Percentiles rank a stretch among this genome's conserved stretches.
Evolutionary conservation across 2,888 invertebrate species (phyloP).

Genomic region (Orthosia gracilis): DNA sequence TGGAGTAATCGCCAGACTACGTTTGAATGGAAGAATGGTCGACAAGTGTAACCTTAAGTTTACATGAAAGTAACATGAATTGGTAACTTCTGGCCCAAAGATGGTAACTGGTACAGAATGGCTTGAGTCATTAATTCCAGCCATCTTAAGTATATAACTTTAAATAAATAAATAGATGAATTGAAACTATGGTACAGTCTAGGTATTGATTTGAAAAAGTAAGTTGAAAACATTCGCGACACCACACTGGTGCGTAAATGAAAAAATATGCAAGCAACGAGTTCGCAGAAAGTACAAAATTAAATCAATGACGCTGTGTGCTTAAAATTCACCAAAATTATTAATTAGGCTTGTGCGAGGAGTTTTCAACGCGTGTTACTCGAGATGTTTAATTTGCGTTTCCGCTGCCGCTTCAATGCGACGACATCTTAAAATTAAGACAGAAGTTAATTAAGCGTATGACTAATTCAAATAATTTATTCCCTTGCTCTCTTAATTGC

Average conservation of each 20-base stretch:
- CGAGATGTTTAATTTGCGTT: conserved; percentile 64
- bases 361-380: conserved; percentile 49
- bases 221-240: neutral
- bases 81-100: neutral
- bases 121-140: too few species aligned
- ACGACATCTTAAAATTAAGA: conserved; percentile 61
- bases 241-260: neutral
- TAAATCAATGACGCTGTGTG: conserved; percentile 41
- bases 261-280: neutral
- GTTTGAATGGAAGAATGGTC: too few species aligned
- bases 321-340: conserved; percentile 49
- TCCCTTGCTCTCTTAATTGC: conserved; percentile 32
- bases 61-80: neutral
- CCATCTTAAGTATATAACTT: too few species aligned
- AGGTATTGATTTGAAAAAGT: neutral
- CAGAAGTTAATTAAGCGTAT: conserved; percentile 61
- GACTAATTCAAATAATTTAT: conserved; percentile 55
- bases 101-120: too few species aligned
- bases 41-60: too few species aligned
- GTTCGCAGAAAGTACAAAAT: conserved; percentile 33
- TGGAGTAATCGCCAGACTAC: too few species aligned
- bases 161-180: too few species aligned
- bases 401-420: conserved; percentile 53
- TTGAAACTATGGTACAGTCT: neutral
- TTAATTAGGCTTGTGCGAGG: conserved; percentile 37